Base-by-base conservation (phyloP, 2,888 invertebrate genomes). In the Patella pellucida region DNA sequence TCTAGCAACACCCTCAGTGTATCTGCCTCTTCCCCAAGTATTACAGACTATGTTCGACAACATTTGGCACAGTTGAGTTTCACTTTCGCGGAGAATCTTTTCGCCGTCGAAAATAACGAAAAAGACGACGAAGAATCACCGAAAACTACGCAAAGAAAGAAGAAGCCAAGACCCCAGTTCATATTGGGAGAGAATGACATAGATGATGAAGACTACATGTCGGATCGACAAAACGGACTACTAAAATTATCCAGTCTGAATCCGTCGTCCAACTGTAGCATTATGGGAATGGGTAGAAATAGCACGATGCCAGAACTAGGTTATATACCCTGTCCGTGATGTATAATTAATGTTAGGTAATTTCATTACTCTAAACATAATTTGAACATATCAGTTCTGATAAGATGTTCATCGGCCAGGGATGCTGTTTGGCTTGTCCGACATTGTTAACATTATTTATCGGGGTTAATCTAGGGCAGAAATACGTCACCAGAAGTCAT, bases 21-120 rank as follows among this genome's bases (percentile, higher is more conserved):
- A 7, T 82, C 79, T 27, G 78, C 81, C 9, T 87, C 87, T 0
- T 83, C 85, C 9, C 86, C 87, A 2, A 79, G 82, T 56, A 75
- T 87, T 9, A 81, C 81, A 15, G 85, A 84, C 69, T 79, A 81
- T 72, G 69, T 84, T 9, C 79, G 83, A 16, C 71, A 84, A 68
- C 82, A 83, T 75, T 50, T 83, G 15, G 51, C 72, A 1, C 56
- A 72, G 52, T 16, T 77, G 19, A 73, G 50, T n/a, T 52, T 68
- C 12, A 73, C 68, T 19, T 54, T 62, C 1, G 62, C 54, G 7
- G 68, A 73, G 52, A 68, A 68, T 27, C 68, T 68, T 15, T 68
- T 73, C 68, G 73, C 67, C 9, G 50, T 73, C 2, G 68, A 73
- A 68, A 68, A 50, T 19, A 56, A 2, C 19, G 23, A 19, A 27